Evolutionary conservation across 2,113 vertebrate genomes (phyloP).

Genomic region (Peucedramus taeniatus): DNA sequence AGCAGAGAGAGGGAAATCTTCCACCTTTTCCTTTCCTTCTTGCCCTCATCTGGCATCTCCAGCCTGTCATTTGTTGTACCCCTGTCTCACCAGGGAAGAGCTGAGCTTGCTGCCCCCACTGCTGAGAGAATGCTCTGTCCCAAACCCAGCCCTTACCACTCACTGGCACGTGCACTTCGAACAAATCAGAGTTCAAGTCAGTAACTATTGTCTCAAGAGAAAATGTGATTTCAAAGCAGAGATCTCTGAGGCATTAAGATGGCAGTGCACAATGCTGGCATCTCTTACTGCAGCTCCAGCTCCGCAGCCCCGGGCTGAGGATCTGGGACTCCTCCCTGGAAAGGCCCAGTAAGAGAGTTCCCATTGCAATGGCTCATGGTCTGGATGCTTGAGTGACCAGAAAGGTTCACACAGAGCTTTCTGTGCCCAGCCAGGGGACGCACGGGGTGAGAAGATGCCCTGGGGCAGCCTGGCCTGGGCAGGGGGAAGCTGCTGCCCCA

Average conservation of each 20-base stretch:
- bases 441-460: constrained; percentile 22
- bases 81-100: background rate
- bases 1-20: background rate
- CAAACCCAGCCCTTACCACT: background rate
- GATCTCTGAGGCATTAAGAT: background rate
- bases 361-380: constrained; percentile 32
- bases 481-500: background rate
- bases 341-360: constrained; percentile 33
- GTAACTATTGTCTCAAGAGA: background rate
- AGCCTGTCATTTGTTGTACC: background rate
- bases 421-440: background rate
- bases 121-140: background rate
- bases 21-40: background rate
- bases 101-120: background rate
- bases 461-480: background rate
- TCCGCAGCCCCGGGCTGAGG: background rate
- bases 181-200: background rate
- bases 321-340: background rate
- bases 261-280: background rate
- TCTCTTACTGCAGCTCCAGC: constrained; percentile 35
- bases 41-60: background rate
- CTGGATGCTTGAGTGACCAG: background rate
- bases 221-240: background rate
- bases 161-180: background rate
- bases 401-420: background rate